These are phyloP conservation scores for Tragelaphus buxtoni DNA, from an alignment of 2,113 vertebrate genomes.

Conservation along the genomic window DNA sequence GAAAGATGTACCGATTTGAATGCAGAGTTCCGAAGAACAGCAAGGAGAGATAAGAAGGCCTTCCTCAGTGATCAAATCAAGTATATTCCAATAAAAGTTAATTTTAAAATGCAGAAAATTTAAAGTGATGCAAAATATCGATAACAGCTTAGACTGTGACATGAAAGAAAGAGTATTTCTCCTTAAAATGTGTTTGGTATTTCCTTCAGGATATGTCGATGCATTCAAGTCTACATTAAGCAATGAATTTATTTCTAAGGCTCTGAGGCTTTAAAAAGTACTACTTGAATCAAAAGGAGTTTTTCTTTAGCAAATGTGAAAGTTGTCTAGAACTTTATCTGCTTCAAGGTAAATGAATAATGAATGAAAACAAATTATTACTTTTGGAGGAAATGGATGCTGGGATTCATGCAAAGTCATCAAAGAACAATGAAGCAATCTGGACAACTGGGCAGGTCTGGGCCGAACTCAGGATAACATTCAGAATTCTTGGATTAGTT, in stretches of 20 bases:
- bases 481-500: background rate
- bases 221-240: constrained; percentile 14
- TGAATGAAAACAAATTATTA: constrained; percentile 29
- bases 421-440: background rate
- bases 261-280: constrained; percentile 32
- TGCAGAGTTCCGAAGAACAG: background rate
- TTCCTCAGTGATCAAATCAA: background rate
- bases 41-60: background rate
- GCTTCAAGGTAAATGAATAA: constrained; percentile 4
- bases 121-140: constrained; percentile 38
- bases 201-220: constrained; percentile 30
- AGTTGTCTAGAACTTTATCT: constrained; percentile 4
- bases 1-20: background rate
- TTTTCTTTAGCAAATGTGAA: constrained; percentile 39
- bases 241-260: constrained; percentile 23
- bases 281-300: constrained; percentile 1
- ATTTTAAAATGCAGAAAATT: constrained; percentile 1
- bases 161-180: constrained; percentile 35
- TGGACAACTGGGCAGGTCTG: background rate
- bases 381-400: background rate
- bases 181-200: constrained; percentile 24
- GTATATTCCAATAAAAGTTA: background rate
- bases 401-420: background rate
- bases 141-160: constrained; percentile 20
- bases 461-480: background rate